Conservation (phyloP, 1,140 invertebrate species). For the Aporrectodea caliginosa region DNA sequence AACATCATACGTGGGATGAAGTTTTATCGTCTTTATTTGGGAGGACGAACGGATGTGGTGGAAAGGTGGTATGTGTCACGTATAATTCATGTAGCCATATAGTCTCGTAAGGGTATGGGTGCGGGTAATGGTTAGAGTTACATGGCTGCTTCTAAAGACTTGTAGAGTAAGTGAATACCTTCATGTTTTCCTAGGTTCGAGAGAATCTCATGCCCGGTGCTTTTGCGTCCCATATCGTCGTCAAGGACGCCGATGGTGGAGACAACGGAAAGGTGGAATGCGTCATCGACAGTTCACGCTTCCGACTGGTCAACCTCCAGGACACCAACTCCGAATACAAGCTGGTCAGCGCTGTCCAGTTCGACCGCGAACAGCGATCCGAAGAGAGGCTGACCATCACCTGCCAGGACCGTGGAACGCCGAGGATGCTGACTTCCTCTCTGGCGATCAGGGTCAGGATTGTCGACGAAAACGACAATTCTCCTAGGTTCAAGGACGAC, state of each 20-base stretch:
- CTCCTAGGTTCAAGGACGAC: not conserved
- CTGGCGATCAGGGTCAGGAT: not conserved
- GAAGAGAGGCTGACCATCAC: not conserved
- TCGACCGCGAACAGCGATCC: not conserved
- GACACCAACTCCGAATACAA: not conserved
- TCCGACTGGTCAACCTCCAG: not conserved
- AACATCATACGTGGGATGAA: no score
- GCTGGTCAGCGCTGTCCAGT: not conserved
- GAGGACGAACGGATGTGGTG: no score
- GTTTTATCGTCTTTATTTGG: no score
- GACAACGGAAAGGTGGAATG: constrained; percentile 24
- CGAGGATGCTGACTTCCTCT: not conserved
- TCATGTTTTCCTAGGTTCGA: constrained; percentile 1
- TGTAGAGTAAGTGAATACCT: no score
- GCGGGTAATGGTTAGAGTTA: no score
- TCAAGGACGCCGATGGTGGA: constrained; percentile 18
- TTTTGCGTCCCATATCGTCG: constrained; percentile 22
- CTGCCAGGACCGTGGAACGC: not conserved
- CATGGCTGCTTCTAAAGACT: no score
- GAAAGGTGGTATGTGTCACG: no score
- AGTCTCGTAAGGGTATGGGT: no score
- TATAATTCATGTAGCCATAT: no score
- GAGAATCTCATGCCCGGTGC: constrained; percentile 20
- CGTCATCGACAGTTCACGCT: not conserved
- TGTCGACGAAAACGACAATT: not conserved